Evolutionary conservation across 2,113 vertebrate species (phyloP).

Genomic region (Cyprinodon brontotheroides): DNA sequence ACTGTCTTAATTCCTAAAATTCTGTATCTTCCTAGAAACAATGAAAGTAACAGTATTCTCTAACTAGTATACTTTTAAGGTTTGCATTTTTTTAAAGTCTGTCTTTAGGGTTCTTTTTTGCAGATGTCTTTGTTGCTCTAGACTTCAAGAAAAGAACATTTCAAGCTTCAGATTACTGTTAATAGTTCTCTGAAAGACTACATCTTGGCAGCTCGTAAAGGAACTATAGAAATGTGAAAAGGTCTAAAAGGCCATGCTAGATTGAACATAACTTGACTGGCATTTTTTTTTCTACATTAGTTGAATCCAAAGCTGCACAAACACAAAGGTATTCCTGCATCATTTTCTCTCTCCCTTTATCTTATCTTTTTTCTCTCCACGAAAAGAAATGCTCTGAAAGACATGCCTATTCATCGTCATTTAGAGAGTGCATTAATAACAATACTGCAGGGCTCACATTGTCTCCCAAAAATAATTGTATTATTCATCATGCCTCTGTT

Average conservation of each 20-base stretch:
- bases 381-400: slow-evolving; percentile 11
- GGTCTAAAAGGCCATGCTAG: neutral
- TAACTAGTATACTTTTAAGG: too few relatives aligned
- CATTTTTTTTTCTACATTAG: neutral
- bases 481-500: slow-evolving; percentile 65
- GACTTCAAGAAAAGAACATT: too few relatives aligned
- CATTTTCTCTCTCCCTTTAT: neutral
- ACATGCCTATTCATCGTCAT: slow-evolving; percentile 51
- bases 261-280: neutral
- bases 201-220: neutral
- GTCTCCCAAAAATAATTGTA: slow-evolving; percentile 67
- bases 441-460: slow-evolving; percentile 55
- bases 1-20: too few relatives aligned
- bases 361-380: slow-evolving; percentile 13
- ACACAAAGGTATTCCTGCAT: neutral
- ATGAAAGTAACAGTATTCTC: too few relatives aligned
- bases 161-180: too few relatives aligned
- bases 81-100: too few relatives aligned
- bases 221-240: neutral
- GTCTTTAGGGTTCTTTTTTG: too few relatives aligned
- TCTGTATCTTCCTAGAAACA: too few relatives aligned
- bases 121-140: too few relatives aligned
- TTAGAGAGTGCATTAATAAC: slow-evolving; percentile 66
- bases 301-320: neutral
- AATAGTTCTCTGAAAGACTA: neutral